phyloP scores from a whole-genome alignment of 1,140 invertebrate genomes.

The Brachionus sp. region DNA sequence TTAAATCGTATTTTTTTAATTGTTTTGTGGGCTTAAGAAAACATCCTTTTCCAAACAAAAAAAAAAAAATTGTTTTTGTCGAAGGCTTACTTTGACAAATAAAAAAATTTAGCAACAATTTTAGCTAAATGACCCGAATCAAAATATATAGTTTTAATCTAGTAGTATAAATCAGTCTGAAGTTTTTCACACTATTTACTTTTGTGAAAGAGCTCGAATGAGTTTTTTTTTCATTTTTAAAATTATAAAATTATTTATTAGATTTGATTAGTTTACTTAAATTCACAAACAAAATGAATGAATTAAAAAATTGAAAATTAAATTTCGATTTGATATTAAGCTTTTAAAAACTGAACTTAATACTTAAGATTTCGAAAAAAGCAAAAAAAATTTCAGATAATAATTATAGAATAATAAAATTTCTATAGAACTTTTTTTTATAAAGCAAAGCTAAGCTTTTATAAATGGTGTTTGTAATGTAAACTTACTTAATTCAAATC shows the following conservation, averaged over 20 bases:
- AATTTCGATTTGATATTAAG: neutral
- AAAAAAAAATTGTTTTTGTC: neutral
- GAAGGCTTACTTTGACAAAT: neutral
- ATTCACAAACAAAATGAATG: neutral
- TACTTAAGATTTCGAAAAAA: neutral
- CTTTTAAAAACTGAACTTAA: neutral
- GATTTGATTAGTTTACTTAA: neutral
- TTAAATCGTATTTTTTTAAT: conserved; percentile 16
- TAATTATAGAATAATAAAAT: neutral
- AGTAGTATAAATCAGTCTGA: neutral
- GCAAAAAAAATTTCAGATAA: neutral
- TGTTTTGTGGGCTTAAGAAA: neutral
- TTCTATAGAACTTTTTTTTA: neutral
- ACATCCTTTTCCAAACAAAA: neutral
- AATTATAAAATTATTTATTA: neutral
- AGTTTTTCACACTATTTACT: neutral
- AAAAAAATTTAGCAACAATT: neutral
- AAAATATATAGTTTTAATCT: neutral
- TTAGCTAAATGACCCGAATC: neutral
- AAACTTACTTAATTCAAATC: no score
- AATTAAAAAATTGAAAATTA: neutral
- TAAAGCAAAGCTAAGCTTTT: neutral
- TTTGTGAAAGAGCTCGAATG: neutral
- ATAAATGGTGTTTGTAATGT: no score
- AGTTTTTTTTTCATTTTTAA: neutral